Evolutionary conservation across 2,113 vertebrate genomes (phyloP).

Genomic region (Damaliscus lunatus): DNA sequence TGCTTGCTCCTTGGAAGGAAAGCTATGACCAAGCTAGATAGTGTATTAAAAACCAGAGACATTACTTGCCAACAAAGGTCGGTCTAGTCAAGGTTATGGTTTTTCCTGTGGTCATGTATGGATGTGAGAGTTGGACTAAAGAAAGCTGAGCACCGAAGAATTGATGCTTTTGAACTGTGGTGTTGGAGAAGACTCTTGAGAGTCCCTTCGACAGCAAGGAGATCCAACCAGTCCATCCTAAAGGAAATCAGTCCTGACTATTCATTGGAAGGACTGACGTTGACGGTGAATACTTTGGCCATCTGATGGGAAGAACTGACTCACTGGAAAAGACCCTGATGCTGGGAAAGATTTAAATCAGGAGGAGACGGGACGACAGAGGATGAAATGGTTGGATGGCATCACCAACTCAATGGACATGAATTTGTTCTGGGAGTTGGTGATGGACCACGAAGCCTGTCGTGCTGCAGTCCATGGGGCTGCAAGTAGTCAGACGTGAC

Average conservation of each 20-base stretch:
- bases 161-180: not conserved
- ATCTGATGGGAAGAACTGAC: not conserved
- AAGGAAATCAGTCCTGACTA: not conserved
- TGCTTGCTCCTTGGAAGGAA: not conserved
- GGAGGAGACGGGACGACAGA: rapidly evolving
- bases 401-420: not conserved
- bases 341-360: not conserved
- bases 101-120: not conserved
- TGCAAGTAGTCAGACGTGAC: rapidly evolving
- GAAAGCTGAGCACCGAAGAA: not conserved
- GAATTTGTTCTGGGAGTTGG: not conserved
- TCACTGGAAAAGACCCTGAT: not conserved
- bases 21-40: not conserved
- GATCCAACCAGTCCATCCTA: not conserved
- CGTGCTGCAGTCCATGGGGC: not conserved
- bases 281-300: not conserved
- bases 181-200: not conserved
- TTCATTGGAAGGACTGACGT: not conserved
- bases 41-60: not conserved
- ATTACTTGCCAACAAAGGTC: not conserved
- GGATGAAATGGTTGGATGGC: not conserved
- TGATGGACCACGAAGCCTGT: not conserved
- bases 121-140: not conserved
- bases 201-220: not conserved
- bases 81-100: not conserved